A percentile compares a stretch with the other conserved stretches of the same genome.
Evolutionary conservation across 2,888 invertebrate genomes (phyloP).

Genomic region (Pseudococcus jackbeardsleyi): DNA sequence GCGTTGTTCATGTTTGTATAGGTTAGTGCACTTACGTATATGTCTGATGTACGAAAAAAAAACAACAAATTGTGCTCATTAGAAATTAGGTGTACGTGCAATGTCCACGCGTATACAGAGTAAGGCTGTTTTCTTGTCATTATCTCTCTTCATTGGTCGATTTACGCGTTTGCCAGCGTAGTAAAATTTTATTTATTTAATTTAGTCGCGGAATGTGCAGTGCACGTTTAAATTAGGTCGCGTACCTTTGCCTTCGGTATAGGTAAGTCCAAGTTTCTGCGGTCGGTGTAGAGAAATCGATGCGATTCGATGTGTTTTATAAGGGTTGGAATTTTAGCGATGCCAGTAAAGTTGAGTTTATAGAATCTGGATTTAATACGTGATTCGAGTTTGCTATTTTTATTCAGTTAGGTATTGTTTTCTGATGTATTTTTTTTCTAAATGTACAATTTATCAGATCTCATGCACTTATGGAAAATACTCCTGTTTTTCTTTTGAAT

Average conservation of each 20-base stretch:
- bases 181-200: conserved; percentile 16
- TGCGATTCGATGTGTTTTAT: background rate
- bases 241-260: background rate
- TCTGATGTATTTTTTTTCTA: too few species aligned
- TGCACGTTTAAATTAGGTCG: background rate
- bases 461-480: too few species aligned
- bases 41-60: background rate
- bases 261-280: background rate
- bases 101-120: background rate
- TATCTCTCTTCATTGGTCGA: background rate
- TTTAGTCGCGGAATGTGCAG: background rate
- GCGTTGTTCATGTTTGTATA: background rate
- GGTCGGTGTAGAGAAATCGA: too few species aligned
- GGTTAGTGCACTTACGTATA: background rate
- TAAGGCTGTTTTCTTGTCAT: background rate
- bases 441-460: too few species aligned
- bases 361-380: background rate
- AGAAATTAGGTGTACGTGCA: background rate
- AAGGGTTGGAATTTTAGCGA: background rate
- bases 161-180: background rate
- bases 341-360: background rate
- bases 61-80: background rate
- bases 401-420: background rate
- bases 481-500: too few species aligned
- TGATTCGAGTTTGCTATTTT: background rate